Evolutionary conservation across 2,797 vertebrate species (phyloP).

Genomic region (Chanos chanos): DNA sequence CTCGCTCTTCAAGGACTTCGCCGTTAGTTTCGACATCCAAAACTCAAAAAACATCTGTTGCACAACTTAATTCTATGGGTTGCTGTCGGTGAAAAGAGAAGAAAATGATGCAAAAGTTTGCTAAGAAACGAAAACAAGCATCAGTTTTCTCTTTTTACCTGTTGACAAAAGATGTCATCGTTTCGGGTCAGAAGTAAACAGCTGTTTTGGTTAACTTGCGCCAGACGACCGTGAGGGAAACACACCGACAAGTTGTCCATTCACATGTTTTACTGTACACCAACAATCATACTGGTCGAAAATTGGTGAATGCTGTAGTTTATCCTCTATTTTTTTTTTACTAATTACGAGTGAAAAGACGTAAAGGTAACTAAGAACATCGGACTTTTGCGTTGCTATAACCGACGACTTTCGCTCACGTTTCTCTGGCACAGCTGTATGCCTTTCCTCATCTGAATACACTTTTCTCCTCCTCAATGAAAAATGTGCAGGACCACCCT

Average conservation of each 20-base stretch:
- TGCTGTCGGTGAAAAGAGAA: constrained; percentile 4
- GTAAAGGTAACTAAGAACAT: neutral
- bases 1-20: constrained; percentile 18
- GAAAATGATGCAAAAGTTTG: too few species aligned
- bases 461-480: constrained; percentile 50
- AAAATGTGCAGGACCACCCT: constrained; percentile 34
- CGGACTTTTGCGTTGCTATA: neutral
- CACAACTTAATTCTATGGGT: constrained; percentile 4
- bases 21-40: constrained; percentile 30
- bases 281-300: too few species aligned
- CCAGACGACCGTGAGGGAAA: too few species aligned
- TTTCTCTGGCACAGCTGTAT: constrained; percentile 30
- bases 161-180: constrained; percentile 30
- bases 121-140: neutral
- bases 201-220: neutral
- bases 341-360: too few species aligned
- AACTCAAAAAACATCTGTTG: constrained; percentile 27
- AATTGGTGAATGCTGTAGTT: too few species aligned
- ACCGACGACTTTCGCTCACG: constrained; percentile 11
- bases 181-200: constrained; percentile 9
- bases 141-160: constrained; percentile 20
- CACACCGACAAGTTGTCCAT: neutral
- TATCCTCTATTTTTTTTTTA: too few species aligned
- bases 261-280: too few species aligned
- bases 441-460: constrained; percentile 34